Evolutionary conservation across 2,888 invertebrate species (phyloP).

Genomic region (Ichneumon xanthorius): DNA sequence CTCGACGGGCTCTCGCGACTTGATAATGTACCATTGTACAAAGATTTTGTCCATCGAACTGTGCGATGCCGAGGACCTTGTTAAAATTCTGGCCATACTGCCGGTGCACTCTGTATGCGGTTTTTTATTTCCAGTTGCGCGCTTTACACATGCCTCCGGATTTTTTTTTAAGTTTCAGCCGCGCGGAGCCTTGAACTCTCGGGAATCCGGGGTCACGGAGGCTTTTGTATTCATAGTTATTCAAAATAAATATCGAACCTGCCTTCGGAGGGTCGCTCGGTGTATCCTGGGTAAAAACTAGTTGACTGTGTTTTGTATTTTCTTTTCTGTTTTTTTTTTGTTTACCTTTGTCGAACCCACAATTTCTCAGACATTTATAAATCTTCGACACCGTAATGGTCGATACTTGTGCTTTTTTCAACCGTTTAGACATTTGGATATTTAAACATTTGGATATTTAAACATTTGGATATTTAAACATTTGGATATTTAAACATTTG

Average conservation of each 20-base stretch:
- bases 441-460: no score
- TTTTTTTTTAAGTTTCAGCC: slow-evolving; percentile 41
- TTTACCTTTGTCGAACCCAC: neutral
- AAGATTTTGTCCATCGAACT: slow-evolving; percentile 49
- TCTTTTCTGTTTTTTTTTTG: neutral
- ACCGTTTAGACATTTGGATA: no score
- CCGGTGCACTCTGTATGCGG: slow-evolving; percentile 41
- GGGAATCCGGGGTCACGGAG: slow-evolving; percentile 14
- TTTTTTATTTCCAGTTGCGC: slow-evolving; percentile 33
- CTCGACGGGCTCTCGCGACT: neutral
- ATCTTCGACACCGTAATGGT: neutral
- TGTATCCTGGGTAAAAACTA: neutral
- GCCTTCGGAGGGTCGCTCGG: neutral
- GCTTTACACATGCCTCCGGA: slow-evolving; percentile 36
- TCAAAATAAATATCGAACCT: slow-evolving; percentile 10
- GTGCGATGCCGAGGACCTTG: slow-evolving; percentile 38
- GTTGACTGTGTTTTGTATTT: neutral
- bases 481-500: no score
- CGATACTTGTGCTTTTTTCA: slow-evolving; percentile 40
- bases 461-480: no score
- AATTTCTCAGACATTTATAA: no score
- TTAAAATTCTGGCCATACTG: slow-evolving; percentile 52
- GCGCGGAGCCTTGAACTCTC: slow-evolving; percentile 57
- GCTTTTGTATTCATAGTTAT: slow-evolving; percentile 15
- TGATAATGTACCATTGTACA: slow-evolving; percentile 19